Evolutionary conservation across 2,113 vertebrate species (phyloP).

Genomic region (Notothenia coriiceps): DNA sequence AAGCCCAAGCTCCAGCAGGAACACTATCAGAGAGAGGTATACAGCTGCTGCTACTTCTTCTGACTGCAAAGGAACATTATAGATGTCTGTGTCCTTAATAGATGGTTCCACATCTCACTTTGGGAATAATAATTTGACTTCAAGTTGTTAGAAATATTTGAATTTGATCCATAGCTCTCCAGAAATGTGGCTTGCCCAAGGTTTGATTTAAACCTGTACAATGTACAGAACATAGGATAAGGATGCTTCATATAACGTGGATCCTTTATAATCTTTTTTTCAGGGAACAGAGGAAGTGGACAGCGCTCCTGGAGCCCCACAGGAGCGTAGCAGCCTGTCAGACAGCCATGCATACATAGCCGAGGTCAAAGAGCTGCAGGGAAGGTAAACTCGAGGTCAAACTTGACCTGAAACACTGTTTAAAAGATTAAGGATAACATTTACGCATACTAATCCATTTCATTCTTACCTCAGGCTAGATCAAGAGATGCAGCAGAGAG

Average conservation of each 20-base stretch:
- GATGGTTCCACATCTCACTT: not conserved
- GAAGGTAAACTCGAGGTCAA: slow-evolving; percentile 79
- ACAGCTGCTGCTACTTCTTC: not conserved
- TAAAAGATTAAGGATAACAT: not conserved
- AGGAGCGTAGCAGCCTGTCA: slow-evolving; percentile 82
- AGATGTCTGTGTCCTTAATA: not conserved
- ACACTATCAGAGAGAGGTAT: slow-evolving; percentile 84
- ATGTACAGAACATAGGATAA: not conserved
- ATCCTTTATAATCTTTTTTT: not conserved
- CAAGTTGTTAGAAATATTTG: too few relatives aligned
- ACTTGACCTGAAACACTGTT: not conserved
- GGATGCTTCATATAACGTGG: not conserved
- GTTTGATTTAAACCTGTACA: not conserved
- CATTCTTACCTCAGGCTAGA: slow-evolving; percentile 82
- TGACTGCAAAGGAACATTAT: not conserved
- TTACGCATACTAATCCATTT: not conserved
- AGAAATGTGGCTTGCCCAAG: not conserved
- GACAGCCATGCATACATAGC: slow-evolving; percentile 77
- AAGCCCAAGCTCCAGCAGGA: slow-evolving; percentile 72
- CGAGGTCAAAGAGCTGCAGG: slow-evolving; percentile 87
- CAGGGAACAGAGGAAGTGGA: slow-evolving; percentile 84
- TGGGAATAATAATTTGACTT: too few relatives aligned
- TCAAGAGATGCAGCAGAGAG: slow-evolving; percentile 84
- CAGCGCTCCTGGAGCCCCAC: slow-evolving; percentile 91
- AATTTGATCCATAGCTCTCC: too few relatives aligned